A percentile compares a stretch with the other conserved stretches of the same genome.
These are phyloP conservation scores for Osedax fenrisi DNA, from an alignment of 2,888 invertebrate genomes.

Conservation along the genomic window DNA sequence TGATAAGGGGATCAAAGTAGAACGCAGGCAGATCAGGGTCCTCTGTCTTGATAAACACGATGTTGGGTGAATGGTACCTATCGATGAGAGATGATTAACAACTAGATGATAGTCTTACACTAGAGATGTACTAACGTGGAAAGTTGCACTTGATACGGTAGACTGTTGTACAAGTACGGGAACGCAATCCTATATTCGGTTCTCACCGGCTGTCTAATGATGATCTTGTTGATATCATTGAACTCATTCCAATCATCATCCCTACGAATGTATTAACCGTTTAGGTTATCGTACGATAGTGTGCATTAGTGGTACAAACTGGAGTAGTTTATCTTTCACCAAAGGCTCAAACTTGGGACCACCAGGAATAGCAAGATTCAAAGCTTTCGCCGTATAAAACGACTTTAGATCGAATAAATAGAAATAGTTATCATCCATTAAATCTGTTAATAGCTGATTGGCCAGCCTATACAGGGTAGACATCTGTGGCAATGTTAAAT, in stretches of 20 bases:
- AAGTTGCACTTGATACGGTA: slow-evolving; percentile 92
- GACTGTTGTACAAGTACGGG: slow-evolving; percentile 94
- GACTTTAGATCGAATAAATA: slow-evolving; percentile 97
- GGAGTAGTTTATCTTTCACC: slow-evolving; percentile 89
- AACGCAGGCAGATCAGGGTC: slow-evolving; percentile 98
- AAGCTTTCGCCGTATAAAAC: slow-evolving; percentile 96
- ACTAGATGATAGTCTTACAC: too few relatives aligned
- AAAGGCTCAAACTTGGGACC: slow-evolving; percentile 98
- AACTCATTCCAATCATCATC: slow-evolving; percentile 99
- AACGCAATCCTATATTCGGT: slow-evolving; percentile 99
- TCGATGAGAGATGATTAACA: too few relatives aligned
- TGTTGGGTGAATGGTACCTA: slow-evolving; percentile 97
- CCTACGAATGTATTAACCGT: slow-evolving; percentile 51
- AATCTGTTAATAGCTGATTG: slow-evolving; percentile 88
- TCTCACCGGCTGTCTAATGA: slow-evolving; percentile 90
- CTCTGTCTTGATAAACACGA: slow-evolving; percentile 98
- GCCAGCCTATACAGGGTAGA: slow-evolving; percentile 91
- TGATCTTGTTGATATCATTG: slow-evolving; percentile 99
- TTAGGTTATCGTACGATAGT: background rate
- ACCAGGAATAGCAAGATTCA: slow-evolving; percentile 98
- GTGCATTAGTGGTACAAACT: slow-evolving; percentile 54
- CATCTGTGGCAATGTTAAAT: slow-evolving; percentile 86
- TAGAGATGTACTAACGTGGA: slow-evolving; percentile 80
- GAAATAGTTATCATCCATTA: slow-evolving; percentile 96
- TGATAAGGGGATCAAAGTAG: slow-evolving; percentile 97